These are phyloP conservation scores for Therioaphis trifolii DNA, from an alignment of 2,888 invertebrate genomes.

Conservation along the genomic window DNA sequence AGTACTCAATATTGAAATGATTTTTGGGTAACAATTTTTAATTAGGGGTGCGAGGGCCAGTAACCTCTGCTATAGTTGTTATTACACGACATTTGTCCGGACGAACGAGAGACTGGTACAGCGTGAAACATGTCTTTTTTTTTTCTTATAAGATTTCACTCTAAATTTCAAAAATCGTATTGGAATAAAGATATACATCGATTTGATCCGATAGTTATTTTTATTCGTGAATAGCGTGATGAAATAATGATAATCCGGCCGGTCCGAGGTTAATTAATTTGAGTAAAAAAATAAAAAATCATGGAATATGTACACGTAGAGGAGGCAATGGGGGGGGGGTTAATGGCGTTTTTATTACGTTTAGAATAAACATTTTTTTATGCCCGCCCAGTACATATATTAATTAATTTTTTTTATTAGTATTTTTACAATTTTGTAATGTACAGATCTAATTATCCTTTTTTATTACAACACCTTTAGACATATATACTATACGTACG, in stretches of 20 bases:
- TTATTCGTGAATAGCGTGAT: background rate
- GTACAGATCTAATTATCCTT: conserved; percentile 44
- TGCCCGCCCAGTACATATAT: background rate
- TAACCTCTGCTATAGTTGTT: no score
- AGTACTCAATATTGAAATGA: no score
- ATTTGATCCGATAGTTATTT: no score
- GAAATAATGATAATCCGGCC: conserved; percentile 2
- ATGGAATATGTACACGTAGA: background rate
- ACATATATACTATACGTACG: background rate
- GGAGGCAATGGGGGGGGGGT: background rate
- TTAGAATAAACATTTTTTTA: conserved; percentile 30
- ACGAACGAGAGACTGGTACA: no score
- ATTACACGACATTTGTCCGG: no score
- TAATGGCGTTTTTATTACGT: conserved; percentile 28
- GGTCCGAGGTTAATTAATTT: conserved; percentile 1
- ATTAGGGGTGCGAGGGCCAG: no score
- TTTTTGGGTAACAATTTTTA: no score
- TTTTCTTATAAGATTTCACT: no score
- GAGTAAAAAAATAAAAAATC: background rate
- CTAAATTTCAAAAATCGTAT: no score
- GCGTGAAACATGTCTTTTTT: no score
- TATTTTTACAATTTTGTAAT: conserved; percentile 27
- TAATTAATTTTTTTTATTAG: conserved; percentile 29
- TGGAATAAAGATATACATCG: no score
- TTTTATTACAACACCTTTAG: conserved; percentile 48